Evolutionary conservation across 2,888 invertebrate genomes (phyloP).

Genomic region (Tinea trinotella): DNA sequence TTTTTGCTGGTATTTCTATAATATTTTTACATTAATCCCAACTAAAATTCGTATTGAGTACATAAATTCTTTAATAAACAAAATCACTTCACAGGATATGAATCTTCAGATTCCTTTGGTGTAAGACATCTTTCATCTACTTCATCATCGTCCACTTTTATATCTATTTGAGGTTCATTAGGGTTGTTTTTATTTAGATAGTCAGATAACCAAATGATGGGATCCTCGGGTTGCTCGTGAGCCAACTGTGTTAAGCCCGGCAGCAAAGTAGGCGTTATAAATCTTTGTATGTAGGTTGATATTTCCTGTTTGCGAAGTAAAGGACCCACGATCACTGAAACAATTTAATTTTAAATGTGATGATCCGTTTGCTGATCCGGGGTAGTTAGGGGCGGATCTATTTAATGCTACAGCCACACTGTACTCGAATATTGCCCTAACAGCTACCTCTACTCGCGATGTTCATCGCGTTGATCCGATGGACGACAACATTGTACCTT

Average conservation of each 20-base stretch:
- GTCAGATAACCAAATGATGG: conserved; percentile 83
- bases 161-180: conserved; percentile 72
- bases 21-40: too few species aligned
- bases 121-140: conserved; percentile 47
- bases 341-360: neutral
- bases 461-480: too few species aligned
- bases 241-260: conserved; percentile 77
- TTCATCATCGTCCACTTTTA: conserved; percentile 33
- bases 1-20: too few species aligned
- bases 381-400: too few species aligned
- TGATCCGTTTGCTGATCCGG: too few species aligned
- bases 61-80: too few species aligned
- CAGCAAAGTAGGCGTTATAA: conserved; percentile 76
- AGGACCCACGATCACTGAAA: conserved; percentile 82
- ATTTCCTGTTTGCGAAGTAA: conserved; percentile 74
- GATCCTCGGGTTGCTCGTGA: conserved; percentile 81
- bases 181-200: conserved; percentile 83
- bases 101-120: conserved; percentile 42
- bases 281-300: conserved; percentile 78
- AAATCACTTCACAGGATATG: too few species aligned
- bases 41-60: too few species aligned
- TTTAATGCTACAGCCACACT: too few species aligned
- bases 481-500: too few species aligned
- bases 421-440: too few species aligned
- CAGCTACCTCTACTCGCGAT: too few species aligned